Conservation (phyloP, 2,888 invertebrate genomes). For the Pachymerium ferrugineum region DNA sequence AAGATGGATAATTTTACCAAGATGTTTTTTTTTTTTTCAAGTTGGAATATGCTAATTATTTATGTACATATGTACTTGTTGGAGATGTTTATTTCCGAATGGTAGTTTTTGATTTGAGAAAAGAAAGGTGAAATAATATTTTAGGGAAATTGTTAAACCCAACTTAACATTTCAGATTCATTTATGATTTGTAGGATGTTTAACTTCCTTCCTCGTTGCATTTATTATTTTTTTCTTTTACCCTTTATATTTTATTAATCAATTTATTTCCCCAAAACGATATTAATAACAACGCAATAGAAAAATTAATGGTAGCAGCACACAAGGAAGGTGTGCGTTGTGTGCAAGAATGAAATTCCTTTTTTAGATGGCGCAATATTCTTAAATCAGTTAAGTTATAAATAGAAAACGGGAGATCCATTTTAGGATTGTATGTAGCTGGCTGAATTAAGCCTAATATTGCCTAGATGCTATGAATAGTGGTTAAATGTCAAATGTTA, state of each 20-base stretch:
- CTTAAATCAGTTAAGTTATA: neutral
- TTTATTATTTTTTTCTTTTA: neutral
- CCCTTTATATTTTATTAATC: neutral
- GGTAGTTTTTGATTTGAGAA: no score
- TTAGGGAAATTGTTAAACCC: no score
- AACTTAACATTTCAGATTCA: neutral
- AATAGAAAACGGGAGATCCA: neutral
- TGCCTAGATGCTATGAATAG: no score
- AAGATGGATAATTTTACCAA: no score
- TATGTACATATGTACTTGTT: no score
- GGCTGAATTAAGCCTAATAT: no score
- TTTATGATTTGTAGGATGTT: neutral
- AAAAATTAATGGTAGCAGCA: neutral
- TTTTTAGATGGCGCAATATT: neutral
- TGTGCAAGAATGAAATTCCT: constrained; percentile 18
- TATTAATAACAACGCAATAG: neutral
- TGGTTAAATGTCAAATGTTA: no score
- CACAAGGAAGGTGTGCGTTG: neutral
- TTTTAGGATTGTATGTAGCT: neutral
- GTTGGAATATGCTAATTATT: no score
- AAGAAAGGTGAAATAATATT: no score
- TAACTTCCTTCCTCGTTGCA: constrained; percentile 2
- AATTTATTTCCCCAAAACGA: neutral
- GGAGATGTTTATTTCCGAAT: no score
- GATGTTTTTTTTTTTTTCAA: no score